These are phyloP conservation scores for Sardina pilchardus DNA, from an alignment of 2,113 vertebrate genomes.

Conservation along the genomic window DNA sequence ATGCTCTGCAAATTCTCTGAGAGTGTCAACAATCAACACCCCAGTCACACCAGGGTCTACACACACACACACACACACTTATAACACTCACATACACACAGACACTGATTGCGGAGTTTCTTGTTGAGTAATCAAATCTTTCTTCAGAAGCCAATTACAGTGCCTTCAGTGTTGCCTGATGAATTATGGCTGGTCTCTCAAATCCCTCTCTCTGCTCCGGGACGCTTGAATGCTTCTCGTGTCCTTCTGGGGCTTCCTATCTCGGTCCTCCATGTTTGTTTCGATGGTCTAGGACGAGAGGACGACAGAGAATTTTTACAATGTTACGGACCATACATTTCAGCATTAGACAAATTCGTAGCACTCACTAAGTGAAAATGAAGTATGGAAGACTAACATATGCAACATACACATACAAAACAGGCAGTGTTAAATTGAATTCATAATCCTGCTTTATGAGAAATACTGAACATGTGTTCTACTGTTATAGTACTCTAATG, in stretches of 20 bases:
- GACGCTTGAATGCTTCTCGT: neutral
- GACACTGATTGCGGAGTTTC: neutral
- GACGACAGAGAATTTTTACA: too few species aligned
- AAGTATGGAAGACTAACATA: neutral
- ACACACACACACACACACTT: neutral
- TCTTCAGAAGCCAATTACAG: neutral
- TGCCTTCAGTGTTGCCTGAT: slow-evolving; percentile 7
- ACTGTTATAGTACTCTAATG: neutral
- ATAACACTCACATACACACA: neutral
- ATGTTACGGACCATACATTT: too few species aligned
- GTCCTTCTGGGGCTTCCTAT: neutral
- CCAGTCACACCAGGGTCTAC: neutral
- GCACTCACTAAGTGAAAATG: too few species aligned
- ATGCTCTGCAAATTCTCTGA: too few species aligned
- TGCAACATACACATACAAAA: neutral
- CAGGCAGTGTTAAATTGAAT: neutral
- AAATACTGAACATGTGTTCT: neutral
- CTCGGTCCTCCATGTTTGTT: neutral
- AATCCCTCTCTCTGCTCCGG: neutral
- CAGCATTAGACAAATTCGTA: too few species aligned
- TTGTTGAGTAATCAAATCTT: slow-evolving; percentile 1
- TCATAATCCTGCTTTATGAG: neutral
- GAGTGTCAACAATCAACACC: neutral
- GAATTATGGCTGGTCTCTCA: neutral
- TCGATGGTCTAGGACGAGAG: too few species aligned